Base-by-base conservation (phyloP, 2,113 vertebrate genomes). In the Lycaon pictus region DNA sequence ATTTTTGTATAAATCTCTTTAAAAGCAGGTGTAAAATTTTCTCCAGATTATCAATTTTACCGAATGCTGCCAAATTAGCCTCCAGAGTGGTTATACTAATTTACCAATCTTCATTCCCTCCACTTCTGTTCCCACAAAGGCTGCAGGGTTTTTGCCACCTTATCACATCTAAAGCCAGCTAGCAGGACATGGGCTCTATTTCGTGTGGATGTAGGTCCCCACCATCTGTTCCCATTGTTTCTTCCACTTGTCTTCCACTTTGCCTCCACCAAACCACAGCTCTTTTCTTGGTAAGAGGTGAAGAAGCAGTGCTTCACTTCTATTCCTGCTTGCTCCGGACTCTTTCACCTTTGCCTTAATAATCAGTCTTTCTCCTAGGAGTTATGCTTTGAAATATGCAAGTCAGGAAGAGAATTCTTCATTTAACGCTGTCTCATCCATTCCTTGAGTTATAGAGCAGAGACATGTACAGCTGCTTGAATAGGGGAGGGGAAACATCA, bases 21-120 rank as follows among this genome's bases (percentile, higher is more conserved):
- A 80, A 1, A 65, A 48, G 5, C 84, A 3, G 87, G 80, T 80
- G 12, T 90, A 87, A 95, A 96, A 77, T 17, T 93, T 74, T 92
- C 8, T 96, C 76, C 62, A 48, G 79, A 72, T 56, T 93, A 96
- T 95, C 10, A 58, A 2, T 94, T 95, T 95, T 89, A 90, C 27
- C 3, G 76, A 69, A 37, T 71, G 19, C 17, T 35, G 37, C 29
- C 29, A 58, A 87, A 90, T 95, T 67, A 93, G 62, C 37, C 35
- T 95, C n/a, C 69, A 48, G 19, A 62, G 5, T 67, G 55, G 67
- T 55, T 55, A 2, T 71, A 11, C 15, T 48, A 56, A 48, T 69
- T 89, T 63, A 11, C 11, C 60, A 53, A 15, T 60, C 29, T 89
- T 88, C 19, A 72, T 15, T 88, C 35, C 22, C 12, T 92, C 74